A percentile compares a stretch with the other conserved stretches of the same genome.
phyloP scores from a whole-genome alignment of 1,140 invertebrate genomes.

The Panagrolaimus sp. region DNA sequence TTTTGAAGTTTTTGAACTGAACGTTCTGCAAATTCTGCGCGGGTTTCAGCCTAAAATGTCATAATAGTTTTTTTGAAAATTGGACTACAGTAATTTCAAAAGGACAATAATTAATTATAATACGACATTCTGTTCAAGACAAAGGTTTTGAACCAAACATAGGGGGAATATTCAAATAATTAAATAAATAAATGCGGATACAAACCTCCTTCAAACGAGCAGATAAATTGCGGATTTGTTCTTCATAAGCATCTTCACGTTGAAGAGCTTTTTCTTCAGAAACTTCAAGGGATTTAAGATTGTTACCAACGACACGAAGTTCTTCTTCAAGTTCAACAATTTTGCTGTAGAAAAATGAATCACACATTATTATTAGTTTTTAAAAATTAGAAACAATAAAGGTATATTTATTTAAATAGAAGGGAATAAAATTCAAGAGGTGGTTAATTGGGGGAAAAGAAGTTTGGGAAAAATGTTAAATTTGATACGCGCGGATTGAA shows the following conservation, averaged over 20 bases:
- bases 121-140: too few species aligned
- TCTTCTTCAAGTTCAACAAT: slow-evolving; percentile 99
- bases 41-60: slow-evolving; percentile 83
- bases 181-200: neutral
- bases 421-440: too few species aligned
- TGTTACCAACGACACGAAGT: slow-evolving; percentile 97
- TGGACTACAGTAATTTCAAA: neutral
- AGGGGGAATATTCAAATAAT: slow-evolving; percentile 1
- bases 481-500: too few species aligned
- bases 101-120: neutral
- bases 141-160: neutral
- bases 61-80: neutral
- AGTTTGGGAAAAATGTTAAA: too few species aligned
- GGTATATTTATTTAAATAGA: too few species aligned
- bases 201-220: slow-evolving; percentile 94
- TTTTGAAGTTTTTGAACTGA: slow-evolving; percentile 99
- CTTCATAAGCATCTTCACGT: slow-evolving; percentile 99
- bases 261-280: slow-evolving; percentile 99
- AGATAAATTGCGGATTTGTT: slow-evolving; percentile 98
- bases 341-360: slow-evolving; percentile 69
- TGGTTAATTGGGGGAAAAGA: too few species aligned
- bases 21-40: slow-evolving; percentile 98
- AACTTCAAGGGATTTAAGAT: slow-evolving; percentile 98
- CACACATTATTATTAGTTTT: neutral
- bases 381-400: too few species aligned